phyloP scores from a whole-genome alignment of 2,113 vertebrate genomes.

The Procavia capensis region DNA sequence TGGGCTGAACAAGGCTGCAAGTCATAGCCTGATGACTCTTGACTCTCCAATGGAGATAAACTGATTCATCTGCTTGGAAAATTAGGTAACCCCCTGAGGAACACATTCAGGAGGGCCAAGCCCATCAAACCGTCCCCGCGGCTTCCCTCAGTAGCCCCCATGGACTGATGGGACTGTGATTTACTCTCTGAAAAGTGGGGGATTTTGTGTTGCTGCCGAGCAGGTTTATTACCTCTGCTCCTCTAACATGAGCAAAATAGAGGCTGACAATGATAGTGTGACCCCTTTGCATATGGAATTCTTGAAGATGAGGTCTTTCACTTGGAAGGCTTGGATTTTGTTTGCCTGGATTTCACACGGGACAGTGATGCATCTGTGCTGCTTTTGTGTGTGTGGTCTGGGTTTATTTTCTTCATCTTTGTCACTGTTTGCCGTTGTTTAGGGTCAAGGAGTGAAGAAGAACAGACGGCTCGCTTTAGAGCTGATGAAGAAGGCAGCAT shows the following conservation, averaged over 20 bases:
- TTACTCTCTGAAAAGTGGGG: not conserved
- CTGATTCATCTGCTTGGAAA: not conserved
- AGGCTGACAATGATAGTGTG: not conserved
- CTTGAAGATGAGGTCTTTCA: slow-evolving; percentile 11
- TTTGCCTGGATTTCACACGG: not conserved
- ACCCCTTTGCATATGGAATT: not conserved
- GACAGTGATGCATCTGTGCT: not conserved
- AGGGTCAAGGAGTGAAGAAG: slow-evolving; percentile 94
- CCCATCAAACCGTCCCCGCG: not conserved
- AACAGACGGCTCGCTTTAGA: slow-evolving; percentile 91
- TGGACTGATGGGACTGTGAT: fast-evolving
- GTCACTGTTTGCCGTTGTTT: slow-evolving; percentile 73
- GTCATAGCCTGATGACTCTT: not conserved
- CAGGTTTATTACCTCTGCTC: not conserved
- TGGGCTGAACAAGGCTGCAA: not conserved
- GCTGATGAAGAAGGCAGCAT: slow-evolving; percentile 94
- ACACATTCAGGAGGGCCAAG: not conserved
- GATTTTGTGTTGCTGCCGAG: not conserved
- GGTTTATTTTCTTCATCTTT: slow-evolving; percentile 1
- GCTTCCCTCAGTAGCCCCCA: not conserved
- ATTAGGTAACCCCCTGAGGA: not conserved
- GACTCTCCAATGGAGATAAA: not conserved
- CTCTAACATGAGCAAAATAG: not conserved
- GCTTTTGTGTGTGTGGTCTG: not conserved
- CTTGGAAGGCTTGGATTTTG: slow-evolving; percentile 6